phyloP scores from a whole-genome alignment of 2,797 vertebrate genomes.

The Podarcis siculus region DNA sequence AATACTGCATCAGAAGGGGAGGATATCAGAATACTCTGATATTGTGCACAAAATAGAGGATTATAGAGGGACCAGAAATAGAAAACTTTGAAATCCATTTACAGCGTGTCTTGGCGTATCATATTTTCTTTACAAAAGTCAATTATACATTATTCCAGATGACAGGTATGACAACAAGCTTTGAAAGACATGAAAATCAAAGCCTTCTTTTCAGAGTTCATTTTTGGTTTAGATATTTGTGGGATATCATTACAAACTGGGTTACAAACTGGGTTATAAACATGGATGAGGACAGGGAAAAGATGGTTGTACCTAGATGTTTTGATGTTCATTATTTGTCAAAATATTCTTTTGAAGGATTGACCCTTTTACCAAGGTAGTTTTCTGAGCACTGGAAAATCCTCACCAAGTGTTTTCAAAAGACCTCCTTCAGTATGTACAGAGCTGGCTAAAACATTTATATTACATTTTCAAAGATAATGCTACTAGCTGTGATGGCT shows the following conservation, averaged over 20 bases:
- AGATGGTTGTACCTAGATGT: background rate
- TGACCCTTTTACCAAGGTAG: background rate
- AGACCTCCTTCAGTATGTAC: background rate
- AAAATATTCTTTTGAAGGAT: background rate
- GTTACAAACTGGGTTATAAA: background rate
- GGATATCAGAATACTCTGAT: slow-evolving; percentile 14
- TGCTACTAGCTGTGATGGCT: too few relatives aligned
- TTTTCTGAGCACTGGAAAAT: background rate
- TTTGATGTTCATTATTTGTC: slow-evolving; percentile 15
- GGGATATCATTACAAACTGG: slow-evolving; percentile 13
- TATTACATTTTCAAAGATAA: background rate
- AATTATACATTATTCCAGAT: slow-evolving; percentile 55
- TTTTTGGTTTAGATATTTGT: slow-evolving; percentile 31
- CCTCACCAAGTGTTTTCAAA: background rate
- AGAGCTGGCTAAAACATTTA: background rate
- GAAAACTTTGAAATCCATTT: slow-evolving; percentile 66
- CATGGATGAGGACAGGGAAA: background rate
- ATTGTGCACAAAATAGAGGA: slow-evolving; percentile 5
- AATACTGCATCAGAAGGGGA: too few relatives aligned
- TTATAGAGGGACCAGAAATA: slow-evolving; percentile 37
- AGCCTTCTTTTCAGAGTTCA: slow-evolving; percentile 28
- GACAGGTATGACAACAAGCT: slow-evolving; percentile 52
- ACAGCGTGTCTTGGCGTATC: slow-evolving; percentile 57
- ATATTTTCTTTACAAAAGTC: slow-evolving; percentile 55
- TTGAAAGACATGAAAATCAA: slow-evolving; percentile 53